These are phyloP conservation scores for Agrilus biguttatus DNA, from an alignment of 2,888 invertebrate genomes.

Conservation along the genomic window DNA sequence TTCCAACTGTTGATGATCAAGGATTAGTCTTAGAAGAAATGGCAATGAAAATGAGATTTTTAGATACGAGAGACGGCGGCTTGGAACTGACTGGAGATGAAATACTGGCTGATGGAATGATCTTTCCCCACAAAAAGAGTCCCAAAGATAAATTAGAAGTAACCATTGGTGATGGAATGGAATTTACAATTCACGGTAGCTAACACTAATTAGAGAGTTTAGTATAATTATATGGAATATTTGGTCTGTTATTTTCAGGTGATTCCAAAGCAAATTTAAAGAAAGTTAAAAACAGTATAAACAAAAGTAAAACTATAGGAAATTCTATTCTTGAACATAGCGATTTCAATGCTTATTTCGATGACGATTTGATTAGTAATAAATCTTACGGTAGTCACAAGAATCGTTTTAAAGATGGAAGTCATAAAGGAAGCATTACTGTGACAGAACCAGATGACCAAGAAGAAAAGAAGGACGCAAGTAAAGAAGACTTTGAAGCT, in stretches of 20 bases:
- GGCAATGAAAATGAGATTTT: slow-evolving; percentile 10
- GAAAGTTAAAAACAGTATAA: slow-evolving; percentile 64
- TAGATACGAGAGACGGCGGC: slow-evolving; percentile 41
- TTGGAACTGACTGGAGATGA: slow-evolving; percentile 38
- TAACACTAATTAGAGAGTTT: background rate
- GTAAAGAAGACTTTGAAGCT: slow-evolving; percentile 79
- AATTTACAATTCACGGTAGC: slow-evolving; percentile 79
- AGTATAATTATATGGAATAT: too few species aligned
- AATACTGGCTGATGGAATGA: slow-evolving; percentile 69
- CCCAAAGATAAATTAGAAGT: slow-evolving; percentile 78
- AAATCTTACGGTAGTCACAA: slow-evolving; percentile 88
- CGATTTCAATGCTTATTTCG: slow-evolving; percentile 31
- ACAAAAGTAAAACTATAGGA: slow-evolving; percentile 60
- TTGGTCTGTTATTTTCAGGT: slow-evolving; percentile 33
- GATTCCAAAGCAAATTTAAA: slow-evolving; percentile 71
- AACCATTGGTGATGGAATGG: slow-evolving; percentile 85
- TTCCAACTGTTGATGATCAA: slow-evolving; percentile 17
- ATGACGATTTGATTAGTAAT: slow-evolving; percentile 71
- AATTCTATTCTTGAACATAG: slow-evolving; percentile 51
- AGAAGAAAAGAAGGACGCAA: slow-evolving; percentile 78
- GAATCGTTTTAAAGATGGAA: slow-evolving; percentile 79
- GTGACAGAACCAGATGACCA: slow-evolving; percentile 55
- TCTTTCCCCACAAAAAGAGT: slow-evolving; percentile 76
- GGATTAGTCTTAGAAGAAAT: slow-evolving; percentile 3
- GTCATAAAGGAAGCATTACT: slow-evolving; percentile 80